Evolutionary conservation across 2,797 vertebrate species (phyloP).

Genomic region (Nannoperca obscura): DNA sequence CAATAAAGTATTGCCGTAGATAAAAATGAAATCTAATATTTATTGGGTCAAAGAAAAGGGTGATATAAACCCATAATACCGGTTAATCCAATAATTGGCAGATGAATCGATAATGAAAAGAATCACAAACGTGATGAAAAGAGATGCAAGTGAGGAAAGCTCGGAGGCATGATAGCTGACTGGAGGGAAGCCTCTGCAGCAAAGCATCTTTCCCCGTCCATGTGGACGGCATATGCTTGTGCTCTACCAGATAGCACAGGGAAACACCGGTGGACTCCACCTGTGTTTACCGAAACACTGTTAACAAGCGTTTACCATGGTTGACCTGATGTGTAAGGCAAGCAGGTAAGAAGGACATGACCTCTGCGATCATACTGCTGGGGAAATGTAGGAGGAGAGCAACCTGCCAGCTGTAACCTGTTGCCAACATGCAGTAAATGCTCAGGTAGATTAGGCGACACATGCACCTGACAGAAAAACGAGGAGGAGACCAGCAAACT

Average conservation of each 20-base stretch:
- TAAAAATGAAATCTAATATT: constrained; percentile 24
- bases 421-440: constrained; percentile 13
- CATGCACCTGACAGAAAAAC: constrained; percentile 6
- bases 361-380: constrained; percentile 4
- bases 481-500: constrained; percentile 3
- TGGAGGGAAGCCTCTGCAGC: constrained; percentile 3
- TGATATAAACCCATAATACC: constrained; percentile 6
- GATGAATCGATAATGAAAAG: not conserved
- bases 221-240: constrained; percentile 60
- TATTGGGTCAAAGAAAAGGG: constrained; percentile 13
- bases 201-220: constrained; percentile 23
- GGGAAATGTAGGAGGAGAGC: constrained; percentile 8
- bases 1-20: constrained; percentile 20
- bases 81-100: not conserved
- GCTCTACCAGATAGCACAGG: constrained; percentile 55
- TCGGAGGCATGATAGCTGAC: not conserved
- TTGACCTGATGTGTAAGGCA: constrained; percentile 40
- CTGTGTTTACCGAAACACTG: constrained; percentile 38
- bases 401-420: constrained; percentile 33
- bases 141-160: not conserved
- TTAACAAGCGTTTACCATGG: constrained; percentile 42
- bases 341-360: constrained; percentile 13
- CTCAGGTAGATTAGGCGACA: constrained; percentile 12
- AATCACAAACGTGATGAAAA: not conserved
- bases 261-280: constrained; percentile 41